Conservation (phyloP, 2,888 invertebrate genomes). For the Malacosoma neustria region DNA sequence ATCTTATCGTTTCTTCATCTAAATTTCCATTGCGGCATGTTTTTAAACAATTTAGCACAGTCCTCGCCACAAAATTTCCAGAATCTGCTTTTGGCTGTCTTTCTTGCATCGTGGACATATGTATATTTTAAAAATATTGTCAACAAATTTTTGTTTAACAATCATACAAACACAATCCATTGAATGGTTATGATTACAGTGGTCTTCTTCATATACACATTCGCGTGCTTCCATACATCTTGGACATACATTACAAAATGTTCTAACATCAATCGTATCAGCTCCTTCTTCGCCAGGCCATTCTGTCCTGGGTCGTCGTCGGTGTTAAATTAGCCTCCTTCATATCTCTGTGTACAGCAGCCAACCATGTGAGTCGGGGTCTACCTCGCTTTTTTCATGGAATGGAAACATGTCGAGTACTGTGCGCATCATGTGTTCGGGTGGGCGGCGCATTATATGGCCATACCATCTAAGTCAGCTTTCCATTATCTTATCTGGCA, state of each 20-base stretch:
- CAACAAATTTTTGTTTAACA: slow-evolving; percentile 48
- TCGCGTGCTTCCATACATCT: slow-evolving; percentile 37
- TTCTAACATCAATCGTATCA: slow-evolving; percentile 41
- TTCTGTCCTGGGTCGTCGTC: no score
- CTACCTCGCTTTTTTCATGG: no score
- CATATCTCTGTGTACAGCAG: no score
- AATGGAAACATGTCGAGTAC: no score
- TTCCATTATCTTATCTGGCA: no score
- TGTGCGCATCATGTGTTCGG: no score
- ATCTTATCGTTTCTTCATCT: slow-evolving; percentile 32
- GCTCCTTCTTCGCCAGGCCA: no score
- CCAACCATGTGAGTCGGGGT: no score
- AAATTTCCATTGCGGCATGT: slow-evolving; percentile 56
- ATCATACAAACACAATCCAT: slow-evolving; percentile 48
- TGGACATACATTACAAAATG: slow-evolving; percentile 51
- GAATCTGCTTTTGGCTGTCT: slow-evolving; percentile 31
- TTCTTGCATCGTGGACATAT: slow-evolving; percentile 55
- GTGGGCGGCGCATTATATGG: no score
- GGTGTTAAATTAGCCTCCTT: no score
- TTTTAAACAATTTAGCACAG: slow-evolving; percentile 37
- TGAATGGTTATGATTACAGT: slow-evolving; percentile 31
- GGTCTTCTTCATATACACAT: slow-evolving; percentile 30
- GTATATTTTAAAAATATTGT: slow-evolving; percentile 62
- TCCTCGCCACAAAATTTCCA: slow-evolving; percentile 46
- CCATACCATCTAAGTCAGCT: no score